phyloP scores from a whole-genome alignment of 2,888 invertebrate genomes.

The Megastigmus dorsalis region DNA sequence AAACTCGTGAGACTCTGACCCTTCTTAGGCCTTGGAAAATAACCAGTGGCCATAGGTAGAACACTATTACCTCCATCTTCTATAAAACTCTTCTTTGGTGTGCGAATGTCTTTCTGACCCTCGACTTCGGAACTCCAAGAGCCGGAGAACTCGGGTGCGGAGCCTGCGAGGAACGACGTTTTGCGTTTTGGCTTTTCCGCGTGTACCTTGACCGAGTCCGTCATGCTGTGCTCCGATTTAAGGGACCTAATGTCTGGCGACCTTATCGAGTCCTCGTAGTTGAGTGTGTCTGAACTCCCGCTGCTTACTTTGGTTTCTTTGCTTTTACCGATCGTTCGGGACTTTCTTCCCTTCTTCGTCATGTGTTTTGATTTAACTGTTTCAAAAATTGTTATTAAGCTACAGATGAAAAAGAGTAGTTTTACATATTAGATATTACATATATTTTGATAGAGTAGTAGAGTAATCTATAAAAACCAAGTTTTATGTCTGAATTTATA shows the following conservation, averaged over 20 bases:
- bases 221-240: constrained; percentile 32
- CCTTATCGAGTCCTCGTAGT: constrained; percentile 59
- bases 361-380: constrained; percentile 31
- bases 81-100: constrained; percentile 77
- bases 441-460: too few relatives aligned
- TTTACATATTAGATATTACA: too few relatives aligned
- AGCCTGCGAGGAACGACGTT: constrained; percentile 61
- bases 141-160: constrained; percentile 66
- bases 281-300: constrained; percentile 64
- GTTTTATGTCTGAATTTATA: too few relatives aligned
- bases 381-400: not conserved
- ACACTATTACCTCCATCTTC: constrained; percentile 79
- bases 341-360: constrained; percentile 15
- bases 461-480: too few relatives aligned
- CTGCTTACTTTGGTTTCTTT: constrained; percentile 49
- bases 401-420: too few relatives aligned
- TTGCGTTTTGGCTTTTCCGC: constrained; percentile 56
- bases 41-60: constrained; percentile 78
- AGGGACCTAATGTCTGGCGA: not conserved
- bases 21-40: constrained; percentile 79
- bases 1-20: constrained; percentile 85
- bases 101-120: constrained; percentile 75
- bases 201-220: constrained; percentile 52
- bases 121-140: constrained; percentile 66
- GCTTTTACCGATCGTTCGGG: not conserved